phyloP scores from a whole-genome alignment of 2,888 invertebrate species.

The Tridacna gigas region DNA sequence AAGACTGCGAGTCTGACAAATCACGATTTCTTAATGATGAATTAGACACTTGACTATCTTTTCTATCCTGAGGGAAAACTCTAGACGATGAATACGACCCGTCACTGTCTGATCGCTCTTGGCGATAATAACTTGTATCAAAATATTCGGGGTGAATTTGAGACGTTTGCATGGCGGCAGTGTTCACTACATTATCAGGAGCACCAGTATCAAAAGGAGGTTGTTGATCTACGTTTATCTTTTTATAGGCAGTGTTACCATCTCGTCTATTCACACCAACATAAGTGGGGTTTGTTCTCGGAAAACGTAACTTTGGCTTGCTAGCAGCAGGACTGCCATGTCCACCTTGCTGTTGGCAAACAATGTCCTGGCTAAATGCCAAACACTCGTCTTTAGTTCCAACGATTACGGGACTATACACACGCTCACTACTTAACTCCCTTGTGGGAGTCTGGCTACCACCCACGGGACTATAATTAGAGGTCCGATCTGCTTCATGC shows the following conservation, averaged over 20 bases:
- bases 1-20: slow-evolving; percentile 84
- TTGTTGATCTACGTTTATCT: slow-evolving; percentile 74
- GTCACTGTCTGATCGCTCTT: slow-evolving; percentile 83
- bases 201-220: slow-evolving; percentile 65
- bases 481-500: slow-evolving; percentile 49
- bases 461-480: slow-evolving; percentile 54
- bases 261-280: slow-evolving; percentile 79
- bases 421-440: slow-evolving; percentile 60
- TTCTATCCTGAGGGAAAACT: slow-evolving; percentile 67
- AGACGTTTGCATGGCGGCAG: slow-evolving; percentile 76
- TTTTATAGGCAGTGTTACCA: slow-evolving; percentile 76
- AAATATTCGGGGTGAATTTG: slow-evolving; percentile 72
- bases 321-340: slow-evolving; percentile 72
- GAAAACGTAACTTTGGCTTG: slow-evolving; percentile 83
- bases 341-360: slow-evolving; percentile 67
- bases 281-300: slow-evolving; percentile 84
- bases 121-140: slow-evolving; percentile 72
- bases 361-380: slow-evolving; percentile 81
- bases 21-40: slow-evolving; percentile 74
- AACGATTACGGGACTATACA: slow-evolving; percentile 67
- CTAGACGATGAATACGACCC: slow-evolving; percentile 82
- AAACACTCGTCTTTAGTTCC: slow-evolving; percentile 72
- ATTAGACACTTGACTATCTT: slow-evolving; percentile 77
- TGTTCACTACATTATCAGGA: slow-evolving; percentile 49
- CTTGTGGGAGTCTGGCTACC: slow-evolving; percentile 49